Evolutionary conservation across 2,797 vertebrate species (phyloP), one percentile per base, ranked within the genome.

Genomic region (Potorous gilbertii): DNA sequence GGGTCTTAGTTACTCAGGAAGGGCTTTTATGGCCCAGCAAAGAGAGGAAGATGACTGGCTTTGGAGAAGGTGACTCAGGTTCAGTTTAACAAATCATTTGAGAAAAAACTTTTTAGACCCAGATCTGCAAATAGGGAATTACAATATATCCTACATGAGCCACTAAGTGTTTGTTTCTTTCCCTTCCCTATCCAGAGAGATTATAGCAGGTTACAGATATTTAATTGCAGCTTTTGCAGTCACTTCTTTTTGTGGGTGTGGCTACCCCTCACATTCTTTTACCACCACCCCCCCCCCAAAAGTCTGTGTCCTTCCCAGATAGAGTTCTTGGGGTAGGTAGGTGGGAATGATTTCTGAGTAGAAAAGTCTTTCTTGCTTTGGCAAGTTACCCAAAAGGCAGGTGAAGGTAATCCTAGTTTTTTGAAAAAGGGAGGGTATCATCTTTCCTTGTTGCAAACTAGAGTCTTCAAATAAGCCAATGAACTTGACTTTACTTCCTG

Each of bases 1-100:
- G 95, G 94, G 95, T 92, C 95, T 59, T 92, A 92, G 90, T 95
- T 95, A 96, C 52, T 94, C 95, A 97, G 96, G 96, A 96, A 97
- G 55, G 92, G 95, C 96, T 97, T 92, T 96, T 97, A 96, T 97
- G 96, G 92, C 92, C 66, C 74, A 90, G 56, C 14, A 16, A 66
- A 96, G 91, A 91, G 94, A 54, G 50, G 90, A n/a, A 50, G 40
- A 50, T 87, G 74, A 87, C 40, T 0, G 3, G 40, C 40, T 87
- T 87, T 50, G 66, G n/a, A 87, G 10, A 50, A 10, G 24, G 40
- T 87, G 21, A 87, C 24, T 81, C 66, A 81, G n/a, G 66, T 81
- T 54, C 40, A 87, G 55, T 90, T 55, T 95, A 95, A 97, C 96
- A 95, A 94, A 91, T 95, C 96, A 95, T 81, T 81, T 81, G 21